A percentile compares a stretch with the other conserved stretches of the same genome.
Conservation (phyloP, 2,113 vertebrate species). For the Echinops telfairi region DNA sequence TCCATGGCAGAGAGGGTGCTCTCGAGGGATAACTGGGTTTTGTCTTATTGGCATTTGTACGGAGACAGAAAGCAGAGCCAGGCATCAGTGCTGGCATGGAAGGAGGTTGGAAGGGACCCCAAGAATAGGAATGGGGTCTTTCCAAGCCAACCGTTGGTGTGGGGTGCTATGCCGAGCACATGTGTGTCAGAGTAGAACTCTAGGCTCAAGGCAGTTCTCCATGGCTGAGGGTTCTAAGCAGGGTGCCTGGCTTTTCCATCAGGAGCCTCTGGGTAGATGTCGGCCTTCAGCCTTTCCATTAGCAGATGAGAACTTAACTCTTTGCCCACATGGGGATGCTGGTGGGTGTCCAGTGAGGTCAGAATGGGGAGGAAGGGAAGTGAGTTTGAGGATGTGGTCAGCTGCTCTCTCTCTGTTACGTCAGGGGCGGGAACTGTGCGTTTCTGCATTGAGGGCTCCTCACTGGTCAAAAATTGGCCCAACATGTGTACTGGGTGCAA, state of each 20-base stretch:
- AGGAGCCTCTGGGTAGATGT: not conserved
- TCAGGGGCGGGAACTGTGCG: not conserved
- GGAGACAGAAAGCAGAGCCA: not conserved
- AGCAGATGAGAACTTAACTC: not conserved
- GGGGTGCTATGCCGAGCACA: not conserved
- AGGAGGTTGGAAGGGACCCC: not conserved
- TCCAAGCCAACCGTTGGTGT: not conserved
- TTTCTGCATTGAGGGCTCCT: fast-evolving
- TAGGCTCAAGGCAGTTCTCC: not conserved
- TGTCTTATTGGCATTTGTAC: not conserved
- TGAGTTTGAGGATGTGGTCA: not conserved
- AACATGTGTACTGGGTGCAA: too few species aligned
- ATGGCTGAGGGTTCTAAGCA: not conserved
- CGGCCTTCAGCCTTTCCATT: not conserved
- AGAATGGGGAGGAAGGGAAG: not conserved
- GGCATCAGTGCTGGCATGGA: not conserved
- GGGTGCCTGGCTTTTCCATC: not conserved
- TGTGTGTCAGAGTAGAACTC: not conserved
- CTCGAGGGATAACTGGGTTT: not conserved
- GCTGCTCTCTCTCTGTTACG: fast-evolving
- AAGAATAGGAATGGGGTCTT: not conserved
- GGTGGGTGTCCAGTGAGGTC: not conserved
- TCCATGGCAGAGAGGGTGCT: not conserved
- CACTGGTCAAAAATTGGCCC: too few species aligned
- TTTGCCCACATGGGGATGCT: not conserved